These are phyloP conservation scores for Brachyistius frenatus DNA, from an alignment of 2,113 vertebrate genomes.

Conservation along the genomic window DNA sequence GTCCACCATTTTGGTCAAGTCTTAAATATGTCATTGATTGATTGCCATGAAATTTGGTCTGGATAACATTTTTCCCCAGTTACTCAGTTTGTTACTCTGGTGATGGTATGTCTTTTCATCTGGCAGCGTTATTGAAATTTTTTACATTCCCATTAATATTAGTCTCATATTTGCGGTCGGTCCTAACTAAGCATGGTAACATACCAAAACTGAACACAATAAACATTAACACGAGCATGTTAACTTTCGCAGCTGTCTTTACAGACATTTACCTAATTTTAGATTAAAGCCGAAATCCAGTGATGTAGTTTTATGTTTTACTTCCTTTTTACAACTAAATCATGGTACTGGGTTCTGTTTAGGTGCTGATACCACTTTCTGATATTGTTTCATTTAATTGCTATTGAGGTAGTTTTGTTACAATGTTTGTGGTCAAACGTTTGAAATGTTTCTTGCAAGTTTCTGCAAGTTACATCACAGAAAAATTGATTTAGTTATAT, in stretches of 20 bases:
- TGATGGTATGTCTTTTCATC: no score
- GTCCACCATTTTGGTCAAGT: no score
- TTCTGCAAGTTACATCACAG: not conserved
- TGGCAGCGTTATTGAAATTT: no score
- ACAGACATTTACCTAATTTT: not conserved
- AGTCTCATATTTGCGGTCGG: not conserved
- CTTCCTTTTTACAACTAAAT: conserved; percentile 19
- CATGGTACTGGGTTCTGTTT: not conserved
- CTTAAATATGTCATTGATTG: no score
- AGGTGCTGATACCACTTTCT: no score
- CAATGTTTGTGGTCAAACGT: not conserved
- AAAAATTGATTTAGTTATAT: not conserved
- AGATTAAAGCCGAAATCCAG: conserved; percentile 13
- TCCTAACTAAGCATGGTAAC: no score
- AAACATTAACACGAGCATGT: no score
- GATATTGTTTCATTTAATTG: no score
- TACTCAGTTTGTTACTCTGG: no score
- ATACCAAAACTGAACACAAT: no score
- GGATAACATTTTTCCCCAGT: no score
- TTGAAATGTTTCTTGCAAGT: not conserved
- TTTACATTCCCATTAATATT: not conserved
- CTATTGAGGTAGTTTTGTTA: not conserved
- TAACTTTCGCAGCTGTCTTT: not conserved
- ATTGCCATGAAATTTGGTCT: no score
- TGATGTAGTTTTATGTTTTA: not conserved